Evolutionary conservation across 2,888 invertebrate genomes (phyloP), one percentile per base, ranked within the genome.

Genomic region (Pristionchus maxplancki): DNA sequence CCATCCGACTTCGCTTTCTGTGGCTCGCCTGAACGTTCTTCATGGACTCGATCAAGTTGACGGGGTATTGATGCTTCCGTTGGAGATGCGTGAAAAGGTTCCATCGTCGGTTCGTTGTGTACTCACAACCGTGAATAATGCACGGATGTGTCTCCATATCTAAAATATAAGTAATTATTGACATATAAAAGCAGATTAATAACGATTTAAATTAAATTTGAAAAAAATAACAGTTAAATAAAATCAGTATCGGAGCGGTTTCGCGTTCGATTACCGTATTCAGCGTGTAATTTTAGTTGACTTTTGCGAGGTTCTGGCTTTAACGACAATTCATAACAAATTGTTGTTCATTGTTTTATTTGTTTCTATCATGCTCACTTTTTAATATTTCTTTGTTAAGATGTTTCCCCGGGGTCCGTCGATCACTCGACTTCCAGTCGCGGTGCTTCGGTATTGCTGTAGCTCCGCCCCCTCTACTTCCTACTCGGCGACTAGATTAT

Each of bases 61-160:
- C n/a, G 17, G 78, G 78, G 44, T 78, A 78, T 15, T 78, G 78
- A 34, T 78, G 78, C n/a, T 48, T 44, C 11, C 44, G 44, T 28
- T 44, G 44, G n/a, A 78, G 78, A 28, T 78, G 78, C 78, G n/a
- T 44, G 44, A 20, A 78, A n/a, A 78, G n/a, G 78, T 78, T 78
- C 78, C 78, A 78, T 78, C 78, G 44, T 1, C 78, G 44, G 44
- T 78, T 48, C 44, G 78, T 78, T n/a, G n/a, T 9, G 78, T 78
- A 78, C 3, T 9, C 9, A 28, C 78, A 78, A 8, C 78, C 78
- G 44, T 78, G 78, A 24, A 78, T 48, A 28, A 48, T 44, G 44
- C 78, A 78, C 28, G 71, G 71, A 71, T 71, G 71, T 1, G n/a
- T 6, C 17, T 78, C n/a, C 78, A 78, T 78, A 6, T n/a, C 78